phyloP scores from a whole-genome alignment of 2,888 invertebrate genomes.

The Apotomis turbidana region DNA sequence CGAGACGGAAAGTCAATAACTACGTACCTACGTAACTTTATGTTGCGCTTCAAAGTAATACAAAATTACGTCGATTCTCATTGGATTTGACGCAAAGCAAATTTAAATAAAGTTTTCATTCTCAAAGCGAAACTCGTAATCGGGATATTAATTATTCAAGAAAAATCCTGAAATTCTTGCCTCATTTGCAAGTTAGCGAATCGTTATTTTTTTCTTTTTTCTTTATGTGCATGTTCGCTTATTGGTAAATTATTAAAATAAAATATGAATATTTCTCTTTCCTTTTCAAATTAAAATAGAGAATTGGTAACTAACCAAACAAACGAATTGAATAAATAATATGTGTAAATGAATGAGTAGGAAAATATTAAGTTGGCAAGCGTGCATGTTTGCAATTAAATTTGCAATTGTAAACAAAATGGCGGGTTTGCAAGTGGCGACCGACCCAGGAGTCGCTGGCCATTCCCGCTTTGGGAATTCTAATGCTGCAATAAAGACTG shows the following conservation, averaged over 20 bases:
- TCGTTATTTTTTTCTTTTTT: slow-evolving; percentile 49
- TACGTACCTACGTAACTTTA: slow-evolving; percentile 27
- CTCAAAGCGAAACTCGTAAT: slow-evolving; percentile 46
- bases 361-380: slow-evolving; percentile 2
- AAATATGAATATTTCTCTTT: neutral
- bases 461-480: slow-evolving; percentile 30
- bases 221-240: slow-evolving; percentile 4
- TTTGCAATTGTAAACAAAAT: slow-evolving; percentile 37
- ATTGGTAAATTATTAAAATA: slow-evolving; percentile 10
- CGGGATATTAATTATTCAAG: slow-evolving; percentile 50
- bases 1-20: slow-evolving; percentile 8
- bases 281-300: neutral
- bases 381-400: slow-evolving; percentile 21
- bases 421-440: slow-evolving; percentile 22
- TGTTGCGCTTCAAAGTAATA: slow-evolving; percentile 44
- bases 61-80: slow-evolving; percentile 46
- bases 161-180: slow-evolving; percentile 47
- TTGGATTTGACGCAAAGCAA: slow-evolving; percentile 46
- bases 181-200: slow-evolving; percentile 45
- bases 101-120: slow-evolving; percentile 51
- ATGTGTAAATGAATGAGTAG: neutral
- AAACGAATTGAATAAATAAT: neutral
- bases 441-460: slow-evolving; percentile 16
- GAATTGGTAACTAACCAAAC: neutral
- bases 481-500: slow-evolving; percentile 36